Conservation (phyloP, 1,140 invertebrate species). For the Pseudomyrmex gracilis region DNA sequence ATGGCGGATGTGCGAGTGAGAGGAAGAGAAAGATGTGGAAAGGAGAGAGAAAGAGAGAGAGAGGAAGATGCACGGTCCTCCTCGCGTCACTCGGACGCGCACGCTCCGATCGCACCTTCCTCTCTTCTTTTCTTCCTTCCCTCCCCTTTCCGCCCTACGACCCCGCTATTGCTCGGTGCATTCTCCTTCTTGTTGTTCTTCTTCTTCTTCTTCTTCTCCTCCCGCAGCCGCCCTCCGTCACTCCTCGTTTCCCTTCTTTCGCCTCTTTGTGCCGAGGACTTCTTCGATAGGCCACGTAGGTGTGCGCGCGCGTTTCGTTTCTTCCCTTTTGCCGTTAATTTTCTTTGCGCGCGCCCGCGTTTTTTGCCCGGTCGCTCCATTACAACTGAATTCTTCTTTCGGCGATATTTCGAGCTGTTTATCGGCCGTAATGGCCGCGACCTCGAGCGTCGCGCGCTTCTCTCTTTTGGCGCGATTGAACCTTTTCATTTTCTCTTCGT, state of each 20-base stretch:
- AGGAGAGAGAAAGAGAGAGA: slow-evolving; percentile 35
- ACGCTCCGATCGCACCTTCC: slow-evolving; percentile 69
- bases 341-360: slow-evolving; percentile 56
- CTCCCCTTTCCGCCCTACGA: slow-evolving; percentile 45
- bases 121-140: slow-evolving; percentile 40
- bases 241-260: slow-evolving; percentile 56
- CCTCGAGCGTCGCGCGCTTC: slow-evolving; percentile 31
- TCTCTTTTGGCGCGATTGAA: slow-evolving; percentile 39
- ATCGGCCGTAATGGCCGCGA: slow-evolving; percentile 61
- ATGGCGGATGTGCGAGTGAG: slow-evolving; percentile 50
- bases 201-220: slow-evolving; percentile 26
- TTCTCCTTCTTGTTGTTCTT: slow-evolving; percentile 54
- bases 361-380: slow-evolving; percentile 60
- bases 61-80: slow-evolving; percentile 56
- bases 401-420: slow-evolving; percentile 62
- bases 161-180: slow-evolving; percentile 52
- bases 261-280: slow-evolving; percentile 54
- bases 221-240: slow-evolving; percentile 62
- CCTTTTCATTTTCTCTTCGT: slow-evolving; percentile 13
- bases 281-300: slow-evolving; percentile 66
- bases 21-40: slow-evolving; percentile 31
- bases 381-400: slow-evolving; percentile 64
- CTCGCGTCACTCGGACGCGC: slow-evolving; percentile 61
- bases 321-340: slow-evolving; percentile 68
- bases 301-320: slow-evolving; percentile 51